Evolutionary conservation across 1,140 invertebrate genomes (phyloP).

Genomic region (Papilio machaon): DNA sequence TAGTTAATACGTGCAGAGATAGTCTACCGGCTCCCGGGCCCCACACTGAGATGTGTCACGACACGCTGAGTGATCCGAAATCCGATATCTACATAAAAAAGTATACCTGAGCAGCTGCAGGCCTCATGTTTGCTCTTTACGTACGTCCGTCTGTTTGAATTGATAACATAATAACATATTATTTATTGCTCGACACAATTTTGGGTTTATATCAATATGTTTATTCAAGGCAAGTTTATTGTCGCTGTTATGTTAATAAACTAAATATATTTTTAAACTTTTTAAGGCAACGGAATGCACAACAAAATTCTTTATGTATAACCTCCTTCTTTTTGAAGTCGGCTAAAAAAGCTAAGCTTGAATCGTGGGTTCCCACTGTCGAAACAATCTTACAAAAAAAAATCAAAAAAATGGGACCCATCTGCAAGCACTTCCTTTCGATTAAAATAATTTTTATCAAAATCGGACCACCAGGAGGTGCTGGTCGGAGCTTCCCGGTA

Average conservation of each 20-base stretch:
- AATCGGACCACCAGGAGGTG: too few species aligned
- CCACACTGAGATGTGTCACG: background rate
- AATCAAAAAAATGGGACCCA: too few species aligned
- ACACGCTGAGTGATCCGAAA: constrained; percentile 19
- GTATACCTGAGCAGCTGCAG: constrained; percentile 4
- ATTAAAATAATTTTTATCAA: too few species aligned
- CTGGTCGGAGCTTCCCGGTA: too few species aligned
- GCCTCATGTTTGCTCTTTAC: constrained; percentile 11
- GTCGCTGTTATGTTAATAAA: background rate
- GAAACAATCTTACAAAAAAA: too few species aligned
- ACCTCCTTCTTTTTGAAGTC: too few species aligned
- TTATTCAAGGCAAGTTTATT: background rate
- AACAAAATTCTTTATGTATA: background rate
- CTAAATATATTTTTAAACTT: background rate
- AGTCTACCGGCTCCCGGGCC: background rate
- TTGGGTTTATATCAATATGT: background rate
- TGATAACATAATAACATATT: constrained; percentile 10
- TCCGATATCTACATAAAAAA: background rate
- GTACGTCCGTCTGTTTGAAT: constrained; percentile 7
- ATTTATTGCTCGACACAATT: constrained; percentile 8
- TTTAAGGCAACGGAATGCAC: background rate
- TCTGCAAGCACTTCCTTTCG: too few species aligned
- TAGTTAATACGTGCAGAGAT: background rate
- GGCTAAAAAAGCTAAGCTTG: background rate
- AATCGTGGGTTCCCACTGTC: background rate